Evolutionary conservation across 1,140 invertebrate genomes (phyloP).

Genomic region (Pachypsylla venusta): DNA sequence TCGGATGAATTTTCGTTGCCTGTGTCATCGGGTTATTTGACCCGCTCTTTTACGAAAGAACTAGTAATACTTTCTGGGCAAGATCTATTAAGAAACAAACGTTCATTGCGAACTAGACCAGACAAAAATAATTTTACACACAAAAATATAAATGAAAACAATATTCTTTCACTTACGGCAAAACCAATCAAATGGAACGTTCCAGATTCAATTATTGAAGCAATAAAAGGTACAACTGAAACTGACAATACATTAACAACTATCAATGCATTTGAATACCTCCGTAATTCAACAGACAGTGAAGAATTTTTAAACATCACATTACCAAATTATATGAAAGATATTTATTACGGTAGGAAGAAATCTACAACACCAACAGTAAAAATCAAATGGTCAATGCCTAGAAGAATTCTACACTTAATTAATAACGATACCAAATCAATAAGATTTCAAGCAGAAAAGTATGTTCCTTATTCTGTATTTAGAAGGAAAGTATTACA

Average conservation of each 20-base stretch:
- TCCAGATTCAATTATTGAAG: background rate
- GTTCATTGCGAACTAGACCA: too few relatives aligned
- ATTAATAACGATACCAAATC: background rate
- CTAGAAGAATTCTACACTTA: background rate
- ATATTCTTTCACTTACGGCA: background rate
- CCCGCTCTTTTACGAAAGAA: too few relatives aligned
- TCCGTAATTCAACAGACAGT: background rate
- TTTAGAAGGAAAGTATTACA: background rate
- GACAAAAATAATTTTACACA: background rate
- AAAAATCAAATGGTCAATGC: background rate
- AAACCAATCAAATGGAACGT: background rate
- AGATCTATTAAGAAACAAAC: too few relatives aligned
- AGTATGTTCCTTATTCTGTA: background rate
- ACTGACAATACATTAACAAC: background rate
- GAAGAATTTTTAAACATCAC: background rate
- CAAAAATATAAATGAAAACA: background rate
- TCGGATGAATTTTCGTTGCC: too few relatives aligned
- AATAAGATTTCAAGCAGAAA: background rate
- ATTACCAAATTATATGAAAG: conserved; percentile 1
- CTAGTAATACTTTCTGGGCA: too few relatives aligned
- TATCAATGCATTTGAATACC: background rate
- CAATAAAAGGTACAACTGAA: background rate
- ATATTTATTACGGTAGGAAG: background rate
- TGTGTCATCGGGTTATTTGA: too few relatives aligned
- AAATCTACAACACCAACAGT: background rate